These are phyloP conservation scores for Terebella lapidaria DNA, from an alignment of 2,888 invertebrate genomes.

Conservation along the genomic window DNA sequence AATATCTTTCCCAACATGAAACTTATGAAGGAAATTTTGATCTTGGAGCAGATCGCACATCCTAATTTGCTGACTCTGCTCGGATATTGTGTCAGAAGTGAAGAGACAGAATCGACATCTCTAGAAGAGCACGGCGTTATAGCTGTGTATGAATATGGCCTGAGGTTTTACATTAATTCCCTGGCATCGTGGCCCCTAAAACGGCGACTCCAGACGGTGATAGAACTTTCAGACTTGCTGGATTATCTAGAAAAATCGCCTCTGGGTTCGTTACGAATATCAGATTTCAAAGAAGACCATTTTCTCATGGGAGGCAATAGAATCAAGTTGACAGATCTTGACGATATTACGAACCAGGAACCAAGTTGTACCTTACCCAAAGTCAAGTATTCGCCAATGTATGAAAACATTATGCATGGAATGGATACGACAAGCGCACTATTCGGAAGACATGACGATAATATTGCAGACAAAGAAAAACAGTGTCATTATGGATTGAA, in stretches of 20 bases:
- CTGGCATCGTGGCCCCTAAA: constrained; percentile 35
- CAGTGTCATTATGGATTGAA: constrained; percentile 14
- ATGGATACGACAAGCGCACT: neutral
- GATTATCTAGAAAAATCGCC: constrained; percentile 42
- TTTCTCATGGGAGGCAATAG: constrained; percentile 35
- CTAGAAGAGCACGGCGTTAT: constrained; percentile 43
- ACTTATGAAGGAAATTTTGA: constrained; percentile 47
- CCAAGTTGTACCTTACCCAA: constrained; percentile 11
- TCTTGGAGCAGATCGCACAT: constrained; percentile 40
- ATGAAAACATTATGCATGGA: no score
- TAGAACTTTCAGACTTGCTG: constrained; percentile 38
- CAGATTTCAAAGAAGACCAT: constrained; percentile 44
- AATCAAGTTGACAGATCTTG: constrained; percentile 47
- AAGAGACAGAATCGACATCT: constrained; percentile 44
- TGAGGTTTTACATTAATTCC: constrained; percentile 32
- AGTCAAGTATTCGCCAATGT: neutral
- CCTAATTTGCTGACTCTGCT: constrained; percentile 38
- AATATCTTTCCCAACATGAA: constrained; percentile 42
- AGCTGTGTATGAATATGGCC: constrained; percentile 41
- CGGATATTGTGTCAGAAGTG: constrained; percentile 46
- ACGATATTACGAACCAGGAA: constrained; percentile 37
- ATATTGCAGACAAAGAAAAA: neutral
- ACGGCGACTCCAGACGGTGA: constrained; percentile 31
- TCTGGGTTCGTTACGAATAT: constrained; percentile 41
- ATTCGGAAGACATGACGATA: neutral